A percentile compares a stretch with the other conserved stretches of the same genome.
Evolutionary conservation across 2,797 vertebrate genomes (phyloP).

Genomic region (Trachops cirrhosus): DNA sequence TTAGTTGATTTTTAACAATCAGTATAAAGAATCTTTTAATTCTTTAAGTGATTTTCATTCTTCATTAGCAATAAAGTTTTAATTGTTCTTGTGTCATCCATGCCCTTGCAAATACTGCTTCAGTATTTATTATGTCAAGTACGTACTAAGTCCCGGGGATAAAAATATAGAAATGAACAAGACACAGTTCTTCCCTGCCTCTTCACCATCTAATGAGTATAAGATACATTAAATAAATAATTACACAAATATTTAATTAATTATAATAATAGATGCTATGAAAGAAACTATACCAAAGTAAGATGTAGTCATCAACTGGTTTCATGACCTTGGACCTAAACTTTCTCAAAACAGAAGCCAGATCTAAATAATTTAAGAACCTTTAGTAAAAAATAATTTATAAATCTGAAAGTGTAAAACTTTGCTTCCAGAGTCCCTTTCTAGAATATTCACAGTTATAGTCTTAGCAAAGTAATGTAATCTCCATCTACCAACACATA

Average conservation of each 20-base stretch:
- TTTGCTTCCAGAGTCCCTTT: conserved; percentile 11
- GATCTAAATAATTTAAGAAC: neutral
- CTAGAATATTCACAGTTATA: conserved; percentile 4
- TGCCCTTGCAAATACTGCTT: neutral
- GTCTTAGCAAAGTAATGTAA: neutral
- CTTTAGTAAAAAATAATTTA: neutral
- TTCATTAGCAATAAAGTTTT: neutral
- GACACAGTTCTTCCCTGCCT: neutral
- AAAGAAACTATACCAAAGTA: conserved; percentile 11
- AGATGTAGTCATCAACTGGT: neutral
- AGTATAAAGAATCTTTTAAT: neutral
- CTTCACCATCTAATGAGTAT: neutral
- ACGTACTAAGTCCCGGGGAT: neutral
- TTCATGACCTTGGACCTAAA: neutral
- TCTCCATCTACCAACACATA: neutral
- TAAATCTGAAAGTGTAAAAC: neutral
- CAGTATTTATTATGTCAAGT: neutral
- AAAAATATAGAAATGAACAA: neutral
- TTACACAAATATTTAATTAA: conserved; percentile 1
- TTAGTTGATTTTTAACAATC: neutral
- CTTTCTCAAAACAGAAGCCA: neutral
- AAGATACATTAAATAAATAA: neutral
- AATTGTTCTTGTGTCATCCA: neutral
- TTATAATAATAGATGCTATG: neutral
- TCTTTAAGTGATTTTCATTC: conserved; percentile 19